Evolutionary conservation across 2,888 invertebrate genomes (phyloP).

Genomic region (Metopia argyrocephala): DNA sequence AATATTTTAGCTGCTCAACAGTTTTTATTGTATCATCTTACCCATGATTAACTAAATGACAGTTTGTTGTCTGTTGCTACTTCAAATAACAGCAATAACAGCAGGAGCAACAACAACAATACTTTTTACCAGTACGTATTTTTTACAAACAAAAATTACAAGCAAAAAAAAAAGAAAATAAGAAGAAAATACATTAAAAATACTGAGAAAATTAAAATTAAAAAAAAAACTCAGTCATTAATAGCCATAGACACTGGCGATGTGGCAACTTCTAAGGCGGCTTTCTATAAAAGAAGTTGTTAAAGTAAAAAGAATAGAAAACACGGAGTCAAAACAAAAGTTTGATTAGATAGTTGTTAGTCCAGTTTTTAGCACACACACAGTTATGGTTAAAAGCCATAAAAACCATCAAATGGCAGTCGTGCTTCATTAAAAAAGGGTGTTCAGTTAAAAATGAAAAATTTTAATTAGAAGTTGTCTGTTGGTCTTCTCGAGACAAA

Average conservation of each 20-base stretch:
- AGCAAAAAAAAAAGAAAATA: not conserved
- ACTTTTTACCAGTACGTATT: not conserved
- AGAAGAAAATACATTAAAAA: not conserved
- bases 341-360: conserved; percentile 65
- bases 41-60: conserved; percentile 64
- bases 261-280: conserved; percentile 9
- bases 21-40: conserved; percentile 53
- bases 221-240: conserved; percentile 13
- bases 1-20: conserved; percentile 44
- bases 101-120: conserved; percentile 20
- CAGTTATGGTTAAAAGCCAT: not conserved
- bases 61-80: conserved; percentile 59
- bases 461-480: no score
- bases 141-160: no score
- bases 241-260: not conserved
- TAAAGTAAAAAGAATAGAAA: conserved; percentile 24
- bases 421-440: no score
- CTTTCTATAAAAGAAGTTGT: conserved; percentile 40
- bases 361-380: conserved; percentile 38
- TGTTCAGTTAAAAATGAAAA: no score
- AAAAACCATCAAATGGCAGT: not conserved
- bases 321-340: conserved; percentile 16
- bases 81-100: conserved; percentile 44
- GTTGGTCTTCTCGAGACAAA: no score
- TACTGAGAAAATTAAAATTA: not conserved